Evolutionary conservation across 2,888 invertebrate genomes (phyloP).

Genomic region (Nymphalis polychloros): DNA sequence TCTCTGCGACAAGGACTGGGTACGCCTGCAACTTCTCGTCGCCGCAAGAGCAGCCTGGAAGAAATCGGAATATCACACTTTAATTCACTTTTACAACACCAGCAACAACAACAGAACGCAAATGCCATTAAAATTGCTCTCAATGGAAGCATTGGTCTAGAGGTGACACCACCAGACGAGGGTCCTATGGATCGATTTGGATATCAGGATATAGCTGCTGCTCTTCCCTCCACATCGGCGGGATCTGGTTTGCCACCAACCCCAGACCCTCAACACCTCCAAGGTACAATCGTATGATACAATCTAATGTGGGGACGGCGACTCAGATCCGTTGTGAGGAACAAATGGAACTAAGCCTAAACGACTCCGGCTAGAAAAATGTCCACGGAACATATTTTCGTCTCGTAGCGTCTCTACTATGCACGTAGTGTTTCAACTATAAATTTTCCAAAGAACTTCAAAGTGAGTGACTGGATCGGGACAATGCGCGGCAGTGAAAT

Average conservation of each 20-base stretch:
- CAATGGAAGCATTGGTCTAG: slow-evolving; percentile 92
- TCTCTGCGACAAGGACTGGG: slow-evolving; percentile 91
- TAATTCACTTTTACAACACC: slow-evolving; percentile 84
- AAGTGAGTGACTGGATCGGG: slow-evolving; percentile 38
- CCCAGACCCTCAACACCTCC: slow-evolving; percentile 87
- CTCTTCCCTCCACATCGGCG: slow-evolving; percentile 65
- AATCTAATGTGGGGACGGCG: slow-evolving; percentile 96
- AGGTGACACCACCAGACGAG: slow-evolving; percentile 88
- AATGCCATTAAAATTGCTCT: slow-evolving; percentile 92
- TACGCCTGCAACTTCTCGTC: slow-evolving; percentile 78
- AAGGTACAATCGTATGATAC: slow-evolving; percentile 97
- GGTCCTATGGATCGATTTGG: slow-evolving; percentile 76
- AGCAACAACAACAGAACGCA: slow-evolving; percentile 83
- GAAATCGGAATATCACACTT: slow-evolving; percentile 92
- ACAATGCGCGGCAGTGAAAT: slow-evolving; percentile 36
- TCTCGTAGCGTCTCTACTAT: slow-evolving; percentile 66
- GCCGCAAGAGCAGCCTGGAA: slow-evolving; percentile 91
- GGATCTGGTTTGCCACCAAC: slow-evolving; percentile 59
- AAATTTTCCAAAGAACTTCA: slow-evolving; percentile 37
- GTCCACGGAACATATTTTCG: slow-evolving; percentile 49
- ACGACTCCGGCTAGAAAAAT: slow-evolving; percentile 32
- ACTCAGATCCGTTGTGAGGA: slow-evolving; percentile 88
- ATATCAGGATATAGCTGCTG: slow-evolving; percentile 77
- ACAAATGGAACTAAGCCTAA: slow-evolving; percentile 84
- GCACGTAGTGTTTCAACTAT: slow-evolving; percentile 44